A percentile compares a stretch with the other conserved stretches of the same genome.
These are phyloP conservation scores for Channa maculata DNA, from an alignment of 2,113 vertebrate species.

Conservation along the genomic window DNA sequence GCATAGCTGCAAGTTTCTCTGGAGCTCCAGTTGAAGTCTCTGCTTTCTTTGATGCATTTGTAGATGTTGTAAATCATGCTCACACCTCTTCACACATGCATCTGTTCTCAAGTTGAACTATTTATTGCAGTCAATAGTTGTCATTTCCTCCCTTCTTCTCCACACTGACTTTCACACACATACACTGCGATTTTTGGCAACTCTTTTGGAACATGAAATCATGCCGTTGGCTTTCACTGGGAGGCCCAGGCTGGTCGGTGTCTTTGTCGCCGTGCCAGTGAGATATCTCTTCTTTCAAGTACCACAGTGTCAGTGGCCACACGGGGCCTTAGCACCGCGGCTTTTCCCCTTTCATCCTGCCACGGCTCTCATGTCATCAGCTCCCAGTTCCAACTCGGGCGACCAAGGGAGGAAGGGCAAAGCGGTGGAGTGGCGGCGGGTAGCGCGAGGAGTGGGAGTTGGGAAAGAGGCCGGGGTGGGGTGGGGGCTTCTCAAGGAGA, in stretches of 20 bases:
- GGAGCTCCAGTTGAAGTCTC: neutral
- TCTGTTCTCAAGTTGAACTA: conserved; percentile 43
- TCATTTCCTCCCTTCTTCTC: conserved; percentile 48
- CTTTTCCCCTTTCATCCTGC: conserved; percentile 61
- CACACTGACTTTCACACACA: conserved; percentile 40
- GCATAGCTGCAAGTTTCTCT: neutral
- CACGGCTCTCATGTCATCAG: conserved; percentile 72
- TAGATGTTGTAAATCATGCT: conserved; percentile 54
- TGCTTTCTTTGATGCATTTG: conserved; percentile 37
- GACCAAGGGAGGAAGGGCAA: conserved; percentile 4
- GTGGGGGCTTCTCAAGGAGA: conserved; percentile 42
- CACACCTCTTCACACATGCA: conserved; percentile 28
- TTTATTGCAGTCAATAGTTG: conserved; percentile 57
- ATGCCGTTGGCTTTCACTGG: conserved; percentile 56
- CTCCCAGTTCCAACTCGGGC: conserved; percentile 25
- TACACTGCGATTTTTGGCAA: conserved; percentile 62
- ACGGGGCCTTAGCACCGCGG: conserved; percentile 33
- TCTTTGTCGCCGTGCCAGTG: conserved; percentile 70
- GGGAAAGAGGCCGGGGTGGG: conserved; percentile 5
- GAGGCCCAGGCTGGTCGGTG: conserved; percentile 33
- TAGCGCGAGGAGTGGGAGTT: conserved; percentile 19
- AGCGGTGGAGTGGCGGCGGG: conserved; percentile 10
- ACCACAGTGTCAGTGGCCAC: conserved; percentile 34
- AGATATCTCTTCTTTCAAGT: conserved; percentile 68
- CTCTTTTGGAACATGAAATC: conserved; percentile 76